Conservation (phyloP, 1,140 invertebrate species). For the Sarcophaga bullata region DNA sequence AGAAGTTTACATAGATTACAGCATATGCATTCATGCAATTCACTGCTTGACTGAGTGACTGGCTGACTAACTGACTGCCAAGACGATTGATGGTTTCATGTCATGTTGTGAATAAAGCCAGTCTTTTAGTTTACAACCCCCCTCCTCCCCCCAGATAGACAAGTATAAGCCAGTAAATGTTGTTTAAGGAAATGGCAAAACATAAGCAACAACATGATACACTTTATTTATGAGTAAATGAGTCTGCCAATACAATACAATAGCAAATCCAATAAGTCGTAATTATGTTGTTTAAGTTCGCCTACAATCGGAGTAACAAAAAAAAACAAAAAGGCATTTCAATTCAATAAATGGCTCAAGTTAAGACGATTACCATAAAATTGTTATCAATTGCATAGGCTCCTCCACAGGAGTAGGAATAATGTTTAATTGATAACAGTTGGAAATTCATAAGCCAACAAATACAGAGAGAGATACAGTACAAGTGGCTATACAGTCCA, state of each 20-base stretch:
- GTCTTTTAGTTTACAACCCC: neutral
- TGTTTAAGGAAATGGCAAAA: neutral
- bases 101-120: neutral
- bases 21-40: neutral
- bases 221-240: neutral
- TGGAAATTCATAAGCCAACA: neutral
- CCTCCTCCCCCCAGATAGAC: neutral
- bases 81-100: conserved; percentile 17
- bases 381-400: neutral
- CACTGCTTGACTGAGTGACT: neutral
- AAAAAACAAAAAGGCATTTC: neutral
- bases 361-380: conserved; percentile 8
- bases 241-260: neutral
- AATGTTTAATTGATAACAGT: conserved; percentile 1
- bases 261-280: neutral
- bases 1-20: neutral
- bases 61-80: neutral
- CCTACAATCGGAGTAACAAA: neutral
- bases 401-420: neutral
- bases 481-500: too few species aligned
- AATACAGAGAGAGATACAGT: too few species aligned
- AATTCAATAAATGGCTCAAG: neutral
- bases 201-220: neutral
- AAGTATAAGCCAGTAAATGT: neutral
- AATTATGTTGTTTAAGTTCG: neutral